These are phyloP conservation scores for Temnothorax curvispinosus DNA, from an alignment of 1,140 invertebrate species.

Conservation along the genomic window DNA sequence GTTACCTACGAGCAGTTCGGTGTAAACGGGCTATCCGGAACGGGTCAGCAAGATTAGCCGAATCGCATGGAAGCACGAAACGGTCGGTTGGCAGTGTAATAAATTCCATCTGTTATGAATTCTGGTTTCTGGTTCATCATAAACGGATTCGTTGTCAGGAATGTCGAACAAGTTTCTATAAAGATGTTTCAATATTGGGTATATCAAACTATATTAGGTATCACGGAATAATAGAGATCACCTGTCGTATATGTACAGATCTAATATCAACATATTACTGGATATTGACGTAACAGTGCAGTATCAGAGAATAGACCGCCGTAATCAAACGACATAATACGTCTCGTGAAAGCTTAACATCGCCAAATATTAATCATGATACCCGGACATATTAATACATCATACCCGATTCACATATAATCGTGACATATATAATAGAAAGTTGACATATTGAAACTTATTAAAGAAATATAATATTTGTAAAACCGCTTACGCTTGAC, in stretches of 20 bases:
- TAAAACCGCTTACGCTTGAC: neutral
- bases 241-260: constrained; percentile 10
- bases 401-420: neutral
- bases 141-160: constrained; percentile 60
- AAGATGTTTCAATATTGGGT: constrained; percentile 16
- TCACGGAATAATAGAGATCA: constrained; percentile 24
- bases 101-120: constrained; percentile 67
- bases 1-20: neutral
- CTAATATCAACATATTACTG: constrained; percentile 28
- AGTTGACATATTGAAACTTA: neutral
- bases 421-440: neutral
- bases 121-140: constrained; percentile 32
- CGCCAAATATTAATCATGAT: constrained; percentile 1
- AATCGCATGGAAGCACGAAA: constrained; percentile 64
- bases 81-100: constrained; percentile 48
- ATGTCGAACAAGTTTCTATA: constrained; percentile 32
- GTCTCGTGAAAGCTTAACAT: neutral
- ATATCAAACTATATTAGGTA: neutral
- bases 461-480: neutral
- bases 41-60: constrained; percentile 70
- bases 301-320: constrained; percentile 8
- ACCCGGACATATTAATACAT: neutral
- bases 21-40: constrained; percentile 56
- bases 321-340: constrained; percentile 20
- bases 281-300: constrained; percentile 26